Evolutionary conservation across 2,888 invertebrate species (phyloP), one percentile per base, ranked within the genome.

Genomic region (Dusona sp.): DNA sequence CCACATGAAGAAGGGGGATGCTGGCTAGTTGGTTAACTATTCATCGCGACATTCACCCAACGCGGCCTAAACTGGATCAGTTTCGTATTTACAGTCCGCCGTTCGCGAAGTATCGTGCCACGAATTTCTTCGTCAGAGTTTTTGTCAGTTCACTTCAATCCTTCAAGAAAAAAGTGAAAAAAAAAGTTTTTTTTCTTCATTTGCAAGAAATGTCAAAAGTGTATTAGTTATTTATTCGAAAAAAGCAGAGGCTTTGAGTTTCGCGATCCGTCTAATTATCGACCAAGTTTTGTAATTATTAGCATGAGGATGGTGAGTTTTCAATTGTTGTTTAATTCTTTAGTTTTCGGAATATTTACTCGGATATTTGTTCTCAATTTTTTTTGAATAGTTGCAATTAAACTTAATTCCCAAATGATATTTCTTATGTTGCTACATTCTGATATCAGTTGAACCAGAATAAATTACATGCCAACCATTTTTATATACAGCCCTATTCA

Each of bases 41-140:
- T 85, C 88, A 88, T 90, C 90, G 89, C 89, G 90, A 92, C 93
- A 92, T 92, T 93, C 93, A 90, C 93, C 89, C 90, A 89, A 90
- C 90, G 87, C 89, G 85, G 65, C 90, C 88, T 89, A 90, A 92
- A 91, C 91, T 92, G 88, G 91, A 92, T 92, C 93, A 92, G 93
- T 93, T 91, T 89, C 90, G 89, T 74, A 57, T 87, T 72, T 88
- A 82, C 89, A 84, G 85, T 90, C 85, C 29, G 6, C 13, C 84
- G 79, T 77, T 74, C 29, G 64, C 84, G 57, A 61, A 38, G 29
- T 75, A 61, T 72, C 61, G 3, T 8, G 16, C 22, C 57, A n/a
- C 16, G 6, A n/a, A 45, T 45, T 36, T 61, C 33, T 42, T n/a
- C 8, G 29, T 33, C 33, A 13, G 8, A 1, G 42, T 42, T 61